A percentile compares a stretch with the other conserved stretches of the same genome.
These are phyloP conservation scores for Dendrolimus punctatus DNA, from an alignment of 1,140 invertebrate genomes.

Conservation along the genomic window DNA sequence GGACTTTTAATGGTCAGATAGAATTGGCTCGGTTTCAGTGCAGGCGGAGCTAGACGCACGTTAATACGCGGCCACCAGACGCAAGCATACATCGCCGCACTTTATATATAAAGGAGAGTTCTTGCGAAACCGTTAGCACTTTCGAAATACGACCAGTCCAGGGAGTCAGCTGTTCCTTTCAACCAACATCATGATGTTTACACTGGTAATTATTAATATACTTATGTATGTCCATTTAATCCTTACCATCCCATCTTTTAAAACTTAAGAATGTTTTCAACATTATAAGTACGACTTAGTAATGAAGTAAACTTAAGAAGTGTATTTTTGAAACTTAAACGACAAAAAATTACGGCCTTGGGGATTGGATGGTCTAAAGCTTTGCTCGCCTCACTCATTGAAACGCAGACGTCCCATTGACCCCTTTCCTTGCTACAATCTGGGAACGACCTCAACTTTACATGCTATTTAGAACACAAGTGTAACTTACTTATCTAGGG, in stretches of 20 bases:
- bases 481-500: too few species aligned
- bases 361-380: too few species aligned
- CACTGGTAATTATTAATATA: conserved; percentile 45
- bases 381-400: too few species aligned
- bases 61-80: conserved; percentile 29
- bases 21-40: conserved; percentile 55
- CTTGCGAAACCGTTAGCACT: conserved; percentile 61
- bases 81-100: conserved; percentile 31
- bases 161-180: conserved; percentile 51
- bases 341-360: too few species aligned
- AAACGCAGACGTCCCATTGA: too few species aligned
- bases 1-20: conserved; percentile 42
- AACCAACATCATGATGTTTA: conserved; percentile 39
- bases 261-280: too few species aligned
- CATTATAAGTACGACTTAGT: too few species aligned
- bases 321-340: too few species aligned
- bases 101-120: conserved; percentile 59
- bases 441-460: too few species aligned
- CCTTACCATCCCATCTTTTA: background rate
- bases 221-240: background rate
- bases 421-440: too few species aligned
- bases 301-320: too few species aligned
- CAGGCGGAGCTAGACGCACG: conserved; percentile 30
- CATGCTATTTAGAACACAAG: too few species aligned
- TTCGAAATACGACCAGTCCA: conserved; percentile 54